Conservation (phyloP, 2,113 vertebrate species). For the Hippoglossus stenolepis region DNA sequence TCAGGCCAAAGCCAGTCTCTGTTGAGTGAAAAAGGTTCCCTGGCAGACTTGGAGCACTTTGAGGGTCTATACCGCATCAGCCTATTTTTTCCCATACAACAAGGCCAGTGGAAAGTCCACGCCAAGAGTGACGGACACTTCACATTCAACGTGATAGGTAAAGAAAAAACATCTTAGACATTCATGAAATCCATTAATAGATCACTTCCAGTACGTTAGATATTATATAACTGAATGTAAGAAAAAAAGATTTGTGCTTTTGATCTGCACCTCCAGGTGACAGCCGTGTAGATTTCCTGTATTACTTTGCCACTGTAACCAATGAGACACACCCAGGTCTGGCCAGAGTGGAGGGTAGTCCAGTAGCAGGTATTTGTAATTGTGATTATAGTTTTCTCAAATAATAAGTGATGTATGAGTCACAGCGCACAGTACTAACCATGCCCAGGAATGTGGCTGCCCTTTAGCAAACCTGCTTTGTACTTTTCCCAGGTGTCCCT, state of each 20-base stretch:
- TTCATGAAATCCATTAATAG: neutral
- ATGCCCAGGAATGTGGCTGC: neutral
- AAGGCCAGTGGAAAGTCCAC: constrained; percentile 83
- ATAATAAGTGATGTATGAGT: no score
- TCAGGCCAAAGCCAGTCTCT: constrained; percentile 77
- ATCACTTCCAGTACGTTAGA: neutral
- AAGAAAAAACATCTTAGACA: neutral
- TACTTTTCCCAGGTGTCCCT: constrained; percentile 63
- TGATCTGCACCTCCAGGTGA: constrained; percentile 74
- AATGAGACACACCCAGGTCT: constrained; percentile 88
- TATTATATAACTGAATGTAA: neutral
- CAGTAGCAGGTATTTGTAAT: constrained; percentile 81
- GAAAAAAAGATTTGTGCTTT: neutral
- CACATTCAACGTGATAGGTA: constrained; percentile 85
- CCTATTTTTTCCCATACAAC: constrained; percentile 74
- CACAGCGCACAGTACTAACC: neutral
- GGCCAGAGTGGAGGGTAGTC: constrained; percentile 83
- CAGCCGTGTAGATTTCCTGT: constrained; percentile 87
- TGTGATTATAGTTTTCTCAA: neutral
- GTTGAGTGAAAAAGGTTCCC: constrained; percentile 51
- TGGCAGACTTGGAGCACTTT: constrained; percentile 72
- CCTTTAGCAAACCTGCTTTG: no score
- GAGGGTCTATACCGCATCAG: constrained; percentile 83
- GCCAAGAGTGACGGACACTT: constrained; percentile 73
- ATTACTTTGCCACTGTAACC: constrained; percentile 85